phyloP scores from a whole-genome alignment of 2,888 invertebrate genomes.

The Thumatha senex region DNA sequence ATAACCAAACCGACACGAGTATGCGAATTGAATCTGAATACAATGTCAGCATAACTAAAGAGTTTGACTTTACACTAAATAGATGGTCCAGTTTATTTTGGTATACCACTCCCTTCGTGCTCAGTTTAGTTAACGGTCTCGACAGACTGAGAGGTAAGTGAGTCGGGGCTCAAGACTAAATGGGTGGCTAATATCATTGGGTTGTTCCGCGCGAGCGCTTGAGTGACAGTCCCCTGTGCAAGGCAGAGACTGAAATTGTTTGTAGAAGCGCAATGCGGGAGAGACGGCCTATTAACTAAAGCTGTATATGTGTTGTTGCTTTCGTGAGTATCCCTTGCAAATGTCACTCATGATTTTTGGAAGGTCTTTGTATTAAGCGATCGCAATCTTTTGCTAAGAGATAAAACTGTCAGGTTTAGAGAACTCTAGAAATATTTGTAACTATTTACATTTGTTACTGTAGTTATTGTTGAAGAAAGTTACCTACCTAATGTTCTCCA shows the following conservation, averaged over 20 bases:
- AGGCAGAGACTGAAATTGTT: conserved; percentile 63
- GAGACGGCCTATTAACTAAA: conserved; percentile 43
- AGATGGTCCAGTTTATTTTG: conserved; percentile 44
- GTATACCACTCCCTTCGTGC: conserved; percentile 31
- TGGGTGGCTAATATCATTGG: conserved; percentile 68
- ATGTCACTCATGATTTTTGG: conserved; percentile 13
- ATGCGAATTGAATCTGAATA: conserved; percentile 66
- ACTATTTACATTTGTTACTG: too few species aligned
- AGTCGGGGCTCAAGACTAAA: conserved; percentile 50
- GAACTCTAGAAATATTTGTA: too few species aligned
- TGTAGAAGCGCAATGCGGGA: conserved; percentile 59
- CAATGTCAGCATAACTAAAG: conserved; percentile 70
- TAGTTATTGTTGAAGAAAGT: too few species aligned
- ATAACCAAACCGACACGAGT: conserved; percentile 53
- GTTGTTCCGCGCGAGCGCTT: conserved; percentile 68
- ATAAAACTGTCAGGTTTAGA: not conserved
- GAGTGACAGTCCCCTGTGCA: conserved; percentile 77
- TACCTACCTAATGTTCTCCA: too few species aligned
- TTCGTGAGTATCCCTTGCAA: conserved; percentile 17
- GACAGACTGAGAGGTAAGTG: conserved; percentile 37
- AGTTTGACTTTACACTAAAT: conserved; percentile 62
- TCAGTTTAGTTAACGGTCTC: conserved; percentile 27
- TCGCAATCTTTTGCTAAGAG: not conserved
- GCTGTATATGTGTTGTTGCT: conserved; percentile 29
- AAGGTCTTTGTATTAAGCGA: conserved; percentile 9